phyloP scores from a whole-genome alignment of 2,888 invertebrate genomes.

The Scaptomyza cyrtandrae region DNA sequence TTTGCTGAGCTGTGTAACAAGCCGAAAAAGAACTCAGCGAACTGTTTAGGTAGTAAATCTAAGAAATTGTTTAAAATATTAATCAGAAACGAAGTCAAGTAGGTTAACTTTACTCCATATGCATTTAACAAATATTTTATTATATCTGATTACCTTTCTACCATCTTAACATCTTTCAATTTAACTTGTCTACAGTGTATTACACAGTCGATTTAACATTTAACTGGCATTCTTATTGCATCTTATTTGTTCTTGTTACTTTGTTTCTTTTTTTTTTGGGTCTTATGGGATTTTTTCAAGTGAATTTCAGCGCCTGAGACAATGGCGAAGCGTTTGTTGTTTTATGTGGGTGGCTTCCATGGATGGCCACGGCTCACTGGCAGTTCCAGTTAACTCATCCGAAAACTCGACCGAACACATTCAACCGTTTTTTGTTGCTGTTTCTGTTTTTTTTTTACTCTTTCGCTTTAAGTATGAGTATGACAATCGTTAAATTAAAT shows the following conservation, averaged over 20 bases:
- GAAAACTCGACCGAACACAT: constrained; percentile 44
- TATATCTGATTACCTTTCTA: neutral
- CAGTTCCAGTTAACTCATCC: constrained; percentile 67
- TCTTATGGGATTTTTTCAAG: constrained; percentile 71
- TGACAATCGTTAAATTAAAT: constrained; percentile 79
- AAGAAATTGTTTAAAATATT: neutral
- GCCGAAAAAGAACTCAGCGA: too few relatives aligned
- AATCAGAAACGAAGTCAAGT: neutral
- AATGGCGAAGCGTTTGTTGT: constrained; percentile 64
- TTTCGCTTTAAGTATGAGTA: constrained; percentile 57
- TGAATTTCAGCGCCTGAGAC: constrained; percentile 73
- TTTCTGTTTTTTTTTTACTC: constrained; percentile 32
- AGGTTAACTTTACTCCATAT: neutral
- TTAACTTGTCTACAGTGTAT: constrained; percentile 43
- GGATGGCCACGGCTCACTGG: constrained; percentile 35
- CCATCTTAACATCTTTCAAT: neutral
- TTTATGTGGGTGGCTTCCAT: constrained; percentile 77
- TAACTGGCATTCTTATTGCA: constrained; percentile 19
- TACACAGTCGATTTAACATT: constrained; percentile 28
- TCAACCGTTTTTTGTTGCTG: constrained; percentile 7
- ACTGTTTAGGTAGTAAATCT: neutral
- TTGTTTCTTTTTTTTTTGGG: constrained; percentile 37
- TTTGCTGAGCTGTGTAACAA: neutral
- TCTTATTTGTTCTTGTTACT: constrained; percentile 32
- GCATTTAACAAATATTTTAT: neutral